phyloP scores from a whole-genome alignment of 2,888 invertebrate species.

The Dione vanillae region DNA sequence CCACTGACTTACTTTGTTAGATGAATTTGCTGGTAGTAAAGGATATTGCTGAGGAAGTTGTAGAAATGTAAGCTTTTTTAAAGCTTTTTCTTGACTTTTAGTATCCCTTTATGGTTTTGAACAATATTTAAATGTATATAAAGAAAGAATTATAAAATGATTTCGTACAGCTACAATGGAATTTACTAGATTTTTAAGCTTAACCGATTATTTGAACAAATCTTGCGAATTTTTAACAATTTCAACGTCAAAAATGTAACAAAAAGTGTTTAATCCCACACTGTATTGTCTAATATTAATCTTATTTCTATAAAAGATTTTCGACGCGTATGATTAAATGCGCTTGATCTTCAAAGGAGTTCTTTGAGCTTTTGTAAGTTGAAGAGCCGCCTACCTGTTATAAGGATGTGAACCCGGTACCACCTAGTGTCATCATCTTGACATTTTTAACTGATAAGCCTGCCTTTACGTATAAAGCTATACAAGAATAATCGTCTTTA shows the following conservation, averaged over 20 bases:
- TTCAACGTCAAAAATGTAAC: neutral
- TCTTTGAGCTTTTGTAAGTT: neutral
- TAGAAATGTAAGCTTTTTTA: neutral
- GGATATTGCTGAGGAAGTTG: neutral
- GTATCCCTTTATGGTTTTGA: too few relatives aligned
- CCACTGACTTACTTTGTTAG: neutral
- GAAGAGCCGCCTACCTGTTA: conserved; percentile 8
- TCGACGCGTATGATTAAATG: conserved; percentile 15
- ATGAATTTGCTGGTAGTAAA: neutral
- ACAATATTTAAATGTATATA: too few relatives aligned
- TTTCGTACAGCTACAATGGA: conserved; percentile 6
- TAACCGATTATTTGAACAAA: conserved; percentile 1
- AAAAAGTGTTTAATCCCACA: conserved; percentile 17
- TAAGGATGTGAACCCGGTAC: neutral
- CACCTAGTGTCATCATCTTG: conserved; percentile 7
- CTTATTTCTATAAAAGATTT: conserved; percentile 6
- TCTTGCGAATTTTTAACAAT: neutral
- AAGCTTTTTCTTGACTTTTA: too few relatives aligned
- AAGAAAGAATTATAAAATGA: neutral
- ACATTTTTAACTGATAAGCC: conserved; percentile 1
- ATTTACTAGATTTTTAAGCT: neutral
- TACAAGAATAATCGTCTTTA: neutral
- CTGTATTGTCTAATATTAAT: conserved; percentile 18
- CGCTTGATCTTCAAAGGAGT: conserved; percentile 3
- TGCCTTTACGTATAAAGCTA: conserved; percentile 2